These are phyloP conservation scores for Calosoma granatense DNA, from an alignment of 1,140 invertebrate genomes.

Conservation along the genomic window DNA sequence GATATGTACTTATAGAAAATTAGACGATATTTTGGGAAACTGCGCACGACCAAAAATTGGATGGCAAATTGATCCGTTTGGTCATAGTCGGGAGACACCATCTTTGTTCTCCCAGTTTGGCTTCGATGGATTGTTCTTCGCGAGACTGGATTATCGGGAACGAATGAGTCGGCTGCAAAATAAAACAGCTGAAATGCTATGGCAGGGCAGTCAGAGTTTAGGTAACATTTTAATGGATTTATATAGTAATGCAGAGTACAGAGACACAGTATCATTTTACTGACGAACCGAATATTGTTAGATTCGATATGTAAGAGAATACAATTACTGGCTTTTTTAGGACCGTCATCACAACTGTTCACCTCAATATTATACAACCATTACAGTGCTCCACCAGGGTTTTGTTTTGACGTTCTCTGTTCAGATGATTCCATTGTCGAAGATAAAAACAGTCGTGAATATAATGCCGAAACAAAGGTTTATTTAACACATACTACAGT, in stretches of 20 bases:
- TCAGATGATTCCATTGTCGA: slow-evolving; percentile 52
- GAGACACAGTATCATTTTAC: no score
- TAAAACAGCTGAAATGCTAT: slow-evolving; percentile 75
- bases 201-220: slow-evolving; percentile 64
- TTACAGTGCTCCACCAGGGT: slow-evolving; percentile 59
- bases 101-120: slow-evolving; percentile 74
- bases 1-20: slow-evolving; percentile 36
- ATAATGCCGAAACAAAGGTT: slow-evolving; percentile 41
- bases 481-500: slow-evolving; percentile 11
- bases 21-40: slow-evolving; percentile 73
- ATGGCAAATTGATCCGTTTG: slow-evolving; percentile 94
- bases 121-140: slow-evolving; percentile 82
- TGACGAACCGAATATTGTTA: no score
- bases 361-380: slow-evolving; percentile 23
- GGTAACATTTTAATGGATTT: slow-evolving; percentile 33
- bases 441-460: slow-evolving; percentile 36
- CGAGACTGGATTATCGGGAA: slow-evolving; percentile 81
- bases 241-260: no score
- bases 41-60: slow-evolving; percentile 71
- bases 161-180: slow-evolving; percentile 49
- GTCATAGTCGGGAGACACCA: slow-evolving; percentile 80
- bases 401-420: slow-evolving; percentile 63
- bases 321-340: slow-evolving; percentile 19
- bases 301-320: no score
- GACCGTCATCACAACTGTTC: slow-evolving; percentile 31